Evolutionary conservation across 2,113 vertebrate species (phyloP), one percentile per base, ranked within the genome.

Genomic region (Oncorhynchus clarkii): DNA sequence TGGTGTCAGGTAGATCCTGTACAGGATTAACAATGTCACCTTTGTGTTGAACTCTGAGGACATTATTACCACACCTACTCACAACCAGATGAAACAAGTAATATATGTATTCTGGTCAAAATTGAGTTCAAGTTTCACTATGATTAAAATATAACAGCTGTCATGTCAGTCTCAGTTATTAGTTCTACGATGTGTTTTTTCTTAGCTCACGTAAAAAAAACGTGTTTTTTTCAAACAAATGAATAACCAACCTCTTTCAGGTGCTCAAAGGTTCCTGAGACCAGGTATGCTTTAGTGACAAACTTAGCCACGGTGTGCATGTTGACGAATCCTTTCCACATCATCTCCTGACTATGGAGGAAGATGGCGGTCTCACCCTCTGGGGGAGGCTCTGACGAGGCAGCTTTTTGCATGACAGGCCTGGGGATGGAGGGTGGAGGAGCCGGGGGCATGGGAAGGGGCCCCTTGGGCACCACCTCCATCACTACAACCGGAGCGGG

Each of bases 311-410:
- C 98, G 2, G 94, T 91, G 4, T 97, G 97, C 98, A 99, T 99
- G 91, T 99, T 97, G 86, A 99, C 96, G 64, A 99, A 96, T 72
- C 98, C 97, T 92, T 98, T 99, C 98, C 98, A 99, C 83, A 99
- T 95, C 81, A 96, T 95, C 86, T 89, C 96, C 89, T 97, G 94
- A n/a, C 96, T 94, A 65, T 96, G 96, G 60, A 99, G 93, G 75
- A 99, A 99, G 80, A 96, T 91, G 1, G 96, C 93, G 0, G 98
- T 99, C 73, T 99, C 97, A 0, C 94, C 95, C 77, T 98, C 97
- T 5, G 90, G 94, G 57, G 95, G 93, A 7, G 95, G 94, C 69
- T 97, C 96, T 11, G 93, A 67, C 16, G 89, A 82, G 65, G 94
- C 93, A 0, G 91, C 93, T 83, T 97, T 98, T 81, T 82, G 92